These are phyloP conservation scores for Gnathonemus echidnorhynchus DNA, from an alignment of 2,113 vertebrate species.

Conservation along the genomic window DNA sequence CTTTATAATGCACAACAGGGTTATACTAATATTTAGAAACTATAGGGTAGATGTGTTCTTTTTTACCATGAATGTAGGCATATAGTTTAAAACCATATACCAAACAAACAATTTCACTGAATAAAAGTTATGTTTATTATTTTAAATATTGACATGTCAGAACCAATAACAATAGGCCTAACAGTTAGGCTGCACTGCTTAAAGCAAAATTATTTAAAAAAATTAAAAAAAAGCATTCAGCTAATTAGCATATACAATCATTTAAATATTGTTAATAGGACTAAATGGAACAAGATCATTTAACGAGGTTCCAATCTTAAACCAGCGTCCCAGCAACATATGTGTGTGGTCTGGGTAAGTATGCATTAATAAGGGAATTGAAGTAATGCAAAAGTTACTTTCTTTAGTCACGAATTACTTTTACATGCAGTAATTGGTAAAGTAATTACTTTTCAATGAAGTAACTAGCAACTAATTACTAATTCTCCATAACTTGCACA, in stretches of 20 bases:
- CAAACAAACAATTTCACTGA: too few species aligned
- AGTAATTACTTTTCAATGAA: neutral
- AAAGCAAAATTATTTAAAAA: too few species aligned
- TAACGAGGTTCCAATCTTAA: neutral
- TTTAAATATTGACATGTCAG: too few species aligned
- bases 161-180: too few species aligned
- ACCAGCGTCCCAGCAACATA: neutral
- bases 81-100: too few species aligned
- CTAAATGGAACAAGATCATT: neutral
- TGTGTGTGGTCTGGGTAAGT: neutral
- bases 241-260: neutral
- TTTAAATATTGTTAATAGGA: neutral
- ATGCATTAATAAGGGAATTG: neutral
- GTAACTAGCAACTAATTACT: neutral
- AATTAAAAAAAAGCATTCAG: neutral
- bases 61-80: too few species aligned
- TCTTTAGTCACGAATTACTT: neutral
- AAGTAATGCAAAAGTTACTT: neutral
- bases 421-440: neutral
- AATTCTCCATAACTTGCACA: neutral
- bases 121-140: too few species aligned
- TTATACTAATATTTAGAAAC: too few species aligned
- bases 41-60: too few species aligned
- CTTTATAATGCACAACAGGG: too few species aligned
- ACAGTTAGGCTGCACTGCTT: too few species aligned